Conservation (phyloP, 2,888 invertebrate species). For the Parnassius mnemosyne region DNA sequence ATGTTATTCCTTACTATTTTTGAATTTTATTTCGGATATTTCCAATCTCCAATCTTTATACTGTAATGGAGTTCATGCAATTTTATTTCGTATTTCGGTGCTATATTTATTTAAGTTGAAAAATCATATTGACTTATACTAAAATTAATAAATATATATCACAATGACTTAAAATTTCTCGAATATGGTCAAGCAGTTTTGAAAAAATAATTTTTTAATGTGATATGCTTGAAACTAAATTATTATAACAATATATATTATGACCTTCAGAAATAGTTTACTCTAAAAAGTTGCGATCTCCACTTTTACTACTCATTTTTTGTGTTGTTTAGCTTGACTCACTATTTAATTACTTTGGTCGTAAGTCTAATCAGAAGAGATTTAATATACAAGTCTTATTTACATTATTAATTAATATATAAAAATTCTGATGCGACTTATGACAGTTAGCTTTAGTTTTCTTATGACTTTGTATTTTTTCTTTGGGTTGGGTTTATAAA, state of each 20-base stretch:
- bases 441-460: slow-evolving; percentile 29
- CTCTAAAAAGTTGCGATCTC: slow-evolving; percentile 14
- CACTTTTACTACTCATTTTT: slow-evolving; percentile 1
- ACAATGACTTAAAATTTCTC: not conserved
- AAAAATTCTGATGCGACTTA: slow-evolving; percentile 10
- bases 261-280: not conserved
- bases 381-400: not conserved
- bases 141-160: too few species aligned
- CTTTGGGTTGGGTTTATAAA: slow-evolving; percentile 25
- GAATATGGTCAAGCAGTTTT: not conserved
- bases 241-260: not conserved
- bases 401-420: slow-evolving; percentile 9
- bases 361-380: slow-evolving; percentile 3
- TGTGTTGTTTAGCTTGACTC: slow-evolving; percentile 14
- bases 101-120: slow-evolving; percentile 35
- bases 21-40: slow-evolving; percentile 1
- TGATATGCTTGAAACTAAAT: not conserved
- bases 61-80: not conserved
- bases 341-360: slow-evolving; percentile 8
- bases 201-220: not conserved
- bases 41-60: slow-evolving; percentile 12
- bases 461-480: slow-evolving; percentile 30
- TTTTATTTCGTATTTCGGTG: slow-evolving; percentile 33
- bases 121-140: not conserved
- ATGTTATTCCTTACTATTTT: slow-evolving; percentile 10